Conservation (phyloP, 23 tunicate species). For the Phallusia fumigata region DNA sequence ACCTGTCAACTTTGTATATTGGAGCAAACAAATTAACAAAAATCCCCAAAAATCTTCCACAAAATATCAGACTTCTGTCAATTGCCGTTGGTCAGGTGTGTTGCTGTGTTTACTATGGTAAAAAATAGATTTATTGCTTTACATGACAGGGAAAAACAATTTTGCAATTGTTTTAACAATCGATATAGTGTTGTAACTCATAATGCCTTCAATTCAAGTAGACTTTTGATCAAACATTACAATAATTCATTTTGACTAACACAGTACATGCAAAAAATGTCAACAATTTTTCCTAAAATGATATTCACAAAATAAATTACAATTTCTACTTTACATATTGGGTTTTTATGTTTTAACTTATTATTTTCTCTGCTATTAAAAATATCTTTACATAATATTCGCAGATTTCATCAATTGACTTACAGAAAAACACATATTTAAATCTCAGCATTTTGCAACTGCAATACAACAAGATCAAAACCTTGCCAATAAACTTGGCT, state of each 20-base stretch:
- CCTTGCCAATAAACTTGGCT: neutral
- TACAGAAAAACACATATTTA: neutral
- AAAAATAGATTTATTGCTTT: too few relatives aligned
- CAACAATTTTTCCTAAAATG: too few relatives aligned
- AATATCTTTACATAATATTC: neutral
- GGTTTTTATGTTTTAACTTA: too few relatives aligned
- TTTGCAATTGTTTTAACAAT: neutral
- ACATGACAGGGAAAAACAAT: conserved; percentile 24
- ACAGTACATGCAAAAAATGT: too few relatives aligned
- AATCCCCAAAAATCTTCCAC: neutral
- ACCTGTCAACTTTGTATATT: neutral
- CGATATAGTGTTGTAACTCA: too few relatives aligned
- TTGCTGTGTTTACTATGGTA: too few relatives aligned
- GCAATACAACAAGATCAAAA: neutral
- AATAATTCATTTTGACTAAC: too few relatives aligned
- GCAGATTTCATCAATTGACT: neutral
- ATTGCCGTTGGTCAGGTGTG: neutral
- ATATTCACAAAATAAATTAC: too few relatives aligned
- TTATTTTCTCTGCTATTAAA: too few relatives aligned
- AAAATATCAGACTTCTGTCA: neutral
- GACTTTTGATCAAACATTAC: too few relatives aligned
- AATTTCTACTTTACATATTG: too few relatives aligned
- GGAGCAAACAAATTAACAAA: neutral
- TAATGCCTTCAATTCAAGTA: too few relatives aligned
- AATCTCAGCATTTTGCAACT: neutral